phyloP scores from a whole-genome alignment of 2,113 vertebrate species.

The Pelecanoides urinatrix region DNA sequence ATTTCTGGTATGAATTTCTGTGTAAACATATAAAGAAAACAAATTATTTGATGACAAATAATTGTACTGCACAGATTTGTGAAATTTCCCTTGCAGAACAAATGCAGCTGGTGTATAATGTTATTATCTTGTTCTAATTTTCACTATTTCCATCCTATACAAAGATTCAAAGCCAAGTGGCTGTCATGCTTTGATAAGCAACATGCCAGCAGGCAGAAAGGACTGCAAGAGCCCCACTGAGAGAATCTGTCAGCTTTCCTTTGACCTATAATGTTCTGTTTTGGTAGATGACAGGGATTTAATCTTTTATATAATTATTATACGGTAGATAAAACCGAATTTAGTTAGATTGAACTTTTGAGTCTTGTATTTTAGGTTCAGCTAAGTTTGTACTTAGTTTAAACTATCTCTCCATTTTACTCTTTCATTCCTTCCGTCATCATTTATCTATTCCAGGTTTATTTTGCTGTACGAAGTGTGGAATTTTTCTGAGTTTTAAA shows the following conservation, averaged over 20 bases:
- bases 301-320: background rate
- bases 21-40: slow-evolving; percentile 22
- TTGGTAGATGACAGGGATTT: background rate
- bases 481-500: background rate
- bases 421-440: background rate
- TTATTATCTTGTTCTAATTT: background rate
- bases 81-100: slow-evolving; percentile 9
- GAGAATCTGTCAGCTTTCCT: slow-evolving; percentile 19
- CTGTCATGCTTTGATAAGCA: slow-evolving; percentile 31
- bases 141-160: background rate
- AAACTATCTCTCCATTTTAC: background rate
- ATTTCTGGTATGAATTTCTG: background rate
- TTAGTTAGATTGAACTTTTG: background rate
- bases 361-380: background rate
- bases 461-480: background rate
- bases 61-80: background rate
- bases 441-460: background rate
- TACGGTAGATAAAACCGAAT: background rate
- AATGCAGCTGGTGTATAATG: slow-evolving; percentile 11
- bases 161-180: slow-evolving; percentile 11
- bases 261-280: slow-evolving; percentile 25
- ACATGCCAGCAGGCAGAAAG: slow-evolving; percentile 20
- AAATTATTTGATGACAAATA: slow-evolving; percentile 18
- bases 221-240: background rate
- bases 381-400: background rate